phyloP scores from a whole-genome alignment of 2,797 vertebrate species.

The Phalloptychus januarius region DNA sequence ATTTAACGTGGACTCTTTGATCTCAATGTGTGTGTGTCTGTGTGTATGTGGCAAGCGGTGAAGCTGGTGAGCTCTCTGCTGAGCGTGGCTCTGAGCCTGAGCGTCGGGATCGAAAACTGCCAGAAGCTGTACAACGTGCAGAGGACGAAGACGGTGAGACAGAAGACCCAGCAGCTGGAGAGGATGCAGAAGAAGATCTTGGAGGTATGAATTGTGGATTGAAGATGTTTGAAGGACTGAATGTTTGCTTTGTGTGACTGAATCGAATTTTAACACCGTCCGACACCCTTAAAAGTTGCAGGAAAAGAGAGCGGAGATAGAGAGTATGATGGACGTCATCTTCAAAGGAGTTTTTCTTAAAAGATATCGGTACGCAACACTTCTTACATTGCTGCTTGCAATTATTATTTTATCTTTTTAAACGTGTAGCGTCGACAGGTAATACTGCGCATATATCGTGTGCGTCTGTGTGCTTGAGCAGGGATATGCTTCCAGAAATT shows the following conservation, averaged over 20 bases:
- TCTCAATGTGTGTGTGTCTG: background rate
- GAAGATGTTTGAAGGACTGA: background rate
- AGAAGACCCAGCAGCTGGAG: slow-evolving; percentile 79
- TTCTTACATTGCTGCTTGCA: background rate
- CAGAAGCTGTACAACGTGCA: slow-evolving; percentile 86
- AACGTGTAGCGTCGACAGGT: no score
- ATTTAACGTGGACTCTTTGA: slow-evolving; percentile 2
- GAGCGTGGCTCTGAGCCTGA: slow-evolving; percentile 83
- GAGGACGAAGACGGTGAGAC: slow-evolving; percentile 76
- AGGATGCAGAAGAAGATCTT: slow-evolving; percentile 83
- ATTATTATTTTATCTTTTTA: no score
- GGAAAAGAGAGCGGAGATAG: slow-evolving; percentile 85
- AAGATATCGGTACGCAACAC: slow-evolving; percentile 85
- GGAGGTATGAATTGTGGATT: slow-evolving; percentile 76
- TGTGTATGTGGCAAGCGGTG: slow-evolving; percentile 75
- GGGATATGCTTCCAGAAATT: slow-evolving; percentile 90
- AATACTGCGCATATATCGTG: background rate
- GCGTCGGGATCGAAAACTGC: slow-evolving; percentile 83
- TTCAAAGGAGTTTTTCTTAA: slow-evolving; percentile 92
- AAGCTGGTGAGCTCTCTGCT: slow-evolving; percentile 89
- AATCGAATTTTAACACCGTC: background rate
- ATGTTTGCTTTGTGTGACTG: background rate
- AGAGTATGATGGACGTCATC: slow-evolving; percentile 89
- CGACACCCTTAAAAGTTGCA: slow-evolving; percentile 79
- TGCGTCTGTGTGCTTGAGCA: slow-evolving; percentile 48